Base-by-base conservation (phyloP, 1,140 invertebrate species). In the Pogonognathellus flavescens region DNA sequence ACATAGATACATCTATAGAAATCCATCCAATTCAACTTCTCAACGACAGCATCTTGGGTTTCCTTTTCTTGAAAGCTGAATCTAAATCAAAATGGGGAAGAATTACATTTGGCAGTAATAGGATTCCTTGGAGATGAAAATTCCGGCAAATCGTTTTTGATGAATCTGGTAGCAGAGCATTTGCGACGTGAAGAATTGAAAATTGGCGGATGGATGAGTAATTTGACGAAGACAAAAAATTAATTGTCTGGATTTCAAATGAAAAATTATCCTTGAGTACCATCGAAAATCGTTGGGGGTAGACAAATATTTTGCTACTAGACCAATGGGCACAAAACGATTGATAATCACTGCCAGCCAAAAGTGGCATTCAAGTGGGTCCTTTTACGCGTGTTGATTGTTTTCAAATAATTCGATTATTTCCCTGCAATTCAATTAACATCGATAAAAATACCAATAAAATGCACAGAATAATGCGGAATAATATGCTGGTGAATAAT, bases 71-170 rank as follows among this genome's bases (percentile, higher is more conserved):
- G 25, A 10, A 5, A 22, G 13, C 7, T 53, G 13, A 53, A 60
- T 11, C n/a, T n/a, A 72, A 22, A 10, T 1, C 22, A 41, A 3
- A 31, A 72, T 5, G 0, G 41, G 70, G 14, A n/a, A 18, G 41
- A 50, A 1, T 50, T 0, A 6, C 31, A 76, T n/a, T n/a, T 76
- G 13, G 70, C 70, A 0, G 25, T 76, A 0, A 31, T 76, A 16
- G 70, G 70, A 18, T 49, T 76, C 6, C 14, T 76, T 0, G 70
- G 70, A 18, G 70, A 76, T 18, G 1, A 16, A 49, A 49, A 41
- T 16, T 76, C 70, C 41, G 70, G 70, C 16, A 76, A 76, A 76
- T 76, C 70, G 1, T 76, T 76, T 76, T 18, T 76, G 16, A 50
- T 76, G 16, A 76, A 76, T 16, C 6, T 50, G 1, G 1, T 76